A percentile compares a stretch with the other conserved stretches of the same genome.
These are phyloP conservation scores for Mystacides longicornis DNA, from an alignment of 2,888 invertebrate genomes.

Conservation along the genomic window DNA sequence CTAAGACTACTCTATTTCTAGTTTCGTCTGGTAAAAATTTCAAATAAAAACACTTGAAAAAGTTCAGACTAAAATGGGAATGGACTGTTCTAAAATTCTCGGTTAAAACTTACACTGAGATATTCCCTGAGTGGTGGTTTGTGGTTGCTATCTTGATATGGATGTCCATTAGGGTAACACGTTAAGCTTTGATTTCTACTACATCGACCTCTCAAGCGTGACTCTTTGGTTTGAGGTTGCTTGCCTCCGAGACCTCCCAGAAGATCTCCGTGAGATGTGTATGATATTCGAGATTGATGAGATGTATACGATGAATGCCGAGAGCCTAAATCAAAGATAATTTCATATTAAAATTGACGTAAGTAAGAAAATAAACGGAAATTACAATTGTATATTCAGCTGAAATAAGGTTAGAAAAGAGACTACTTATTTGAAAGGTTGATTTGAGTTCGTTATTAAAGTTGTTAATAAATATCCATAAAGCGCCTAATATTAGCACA, in stretches of 20 bases:
- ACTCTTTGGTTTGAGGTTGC: slow-evolving; percentile 75
- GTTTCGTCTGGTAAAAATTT: no score
- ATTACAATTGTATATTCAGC: no score
- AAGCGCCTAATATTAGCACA: no score
- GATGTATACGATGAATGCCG: slow-evolving; percentile 94
- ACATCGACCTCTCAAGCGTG: slow-evolving; percentile 68
- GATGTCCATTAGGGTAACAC: slow-evolving; percentile 45
- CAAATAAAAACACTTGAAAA: no score
- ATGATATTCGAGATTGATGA: slow-evolving; percentile 87
- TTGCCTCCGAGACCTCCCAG: slow-evolving; percentile 57
- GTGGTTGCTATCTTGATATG: slow-evolving; percentile 55
- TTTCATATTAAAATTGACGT: neutral
- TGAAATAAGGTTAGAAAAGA: no score
- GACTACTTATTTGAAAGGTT: no score
- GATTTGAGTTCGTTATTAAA: no score
- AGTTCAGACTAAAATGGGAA: no score
- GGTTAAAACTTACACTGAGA: slow-evolving; percentile 52
- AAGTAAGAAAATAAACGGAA: no score
- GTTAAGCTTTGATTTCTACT: slow-evolving; percentile 62
- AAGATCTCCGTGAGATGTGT: slow-evolving; percentile 89
- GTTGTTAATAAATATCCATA: no score
- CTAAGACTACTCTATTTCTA: no score
- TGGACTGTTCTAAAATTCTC: no score
- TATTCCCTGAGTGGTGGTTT: slow-evolving; percentile 62
- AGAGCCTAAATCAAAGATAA: slow-evolving; percentile 58